phyloP scores from a whole-genome alignment of 1,140 invertebrate species.

The Drosophila triauraria region DNA sequence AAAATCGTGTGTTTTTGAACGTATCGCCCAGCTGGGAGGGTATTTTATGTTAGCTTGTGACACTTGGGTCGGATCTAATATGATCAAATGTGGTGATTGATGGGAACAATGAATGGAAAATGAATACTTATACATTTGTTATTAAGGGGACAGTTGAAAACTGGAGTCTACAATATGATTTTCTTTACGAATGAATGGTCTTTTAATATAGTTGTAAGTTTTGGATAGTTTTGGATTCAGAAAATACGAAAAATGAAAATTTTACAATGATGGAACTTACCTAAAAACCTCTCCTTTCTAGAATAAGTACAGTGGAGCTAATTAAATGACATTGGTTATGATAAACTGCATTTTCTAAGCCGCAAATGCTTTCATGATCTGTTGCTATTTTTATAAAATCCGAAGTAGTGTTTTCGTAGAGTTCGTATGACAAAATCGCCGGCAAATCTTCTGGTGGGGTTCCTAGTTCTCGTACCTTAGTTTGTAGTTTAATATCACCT shows the following conservation, averaged over 20 bases:
- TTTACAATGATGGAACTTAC: too few relatives aligned
- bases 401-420: background rate
- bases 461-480: background rate
- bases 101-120: background rate
- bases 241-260: too few relatives aligned
- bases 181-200: too few relatives aligned
- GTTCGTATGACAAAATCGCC: background rate
- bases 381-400: background rate
- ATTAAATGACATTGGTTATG: too few relatives aligned
- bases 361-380: background rate
- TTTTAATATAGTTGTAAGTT: too few relatives aligned
- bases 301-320: too few relatives aligned
- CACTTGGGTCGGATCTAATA: background rate
- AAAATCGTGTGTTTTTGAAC: background rate
- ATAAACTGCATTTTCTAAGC: too few relatives aligned
- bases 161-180: too few relatives aligned
- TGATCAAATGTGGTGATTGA: background rate
- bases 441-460: background rate
- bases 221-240: too few relatives aligned
- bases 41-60: background rate
- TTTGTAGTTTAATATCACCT: background rate
- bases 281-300: too few relatives aligned
- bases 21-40: background rate
- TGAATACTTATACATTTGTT: too few relatives aligned
- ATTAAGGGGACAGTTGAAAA: too few relatives aligned